Evolutionary conservation across 2,888 invertebrate species (phyloP).

Genomic region (Gisinianus flammeolus): DNA sequence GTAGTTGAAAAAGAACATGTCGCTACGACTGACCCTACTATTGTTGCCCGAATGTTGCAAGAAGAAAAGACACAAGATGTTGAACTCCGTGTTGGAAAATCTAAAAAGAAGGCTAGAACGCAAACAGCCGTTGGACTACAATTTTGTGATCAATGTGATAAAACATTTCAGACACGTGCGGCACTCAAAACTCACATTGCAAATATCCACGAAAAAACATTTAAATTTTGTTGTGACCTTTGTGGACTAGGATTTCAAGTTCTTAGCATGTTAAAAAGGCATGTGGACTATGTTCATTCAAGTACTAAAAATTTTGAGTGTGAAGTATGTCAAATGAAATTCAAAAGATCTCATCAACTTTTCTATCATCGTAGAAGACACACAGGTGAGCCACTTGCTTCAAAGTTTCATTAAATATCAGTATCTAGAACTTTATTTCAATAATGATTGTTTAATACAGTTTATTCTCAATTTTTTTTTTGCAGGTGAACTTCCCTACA

Average conservation of each 20-base stretch:
- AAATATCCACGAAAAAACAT: conserved; percentile 30
- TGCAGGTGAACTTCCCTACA: too few species aligned
- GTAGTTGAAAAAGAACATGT: background rate
- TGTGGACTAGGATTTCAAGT: conserved; percentile 30
- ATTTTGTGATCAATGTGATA: conserved; percentile 15
- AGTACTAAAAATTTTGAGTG: conserved; percentile 27
- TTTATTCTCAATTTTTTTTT: too few species aligned
- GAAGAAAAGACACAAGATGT: background rate
- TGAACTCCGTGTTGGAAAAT: background rate
- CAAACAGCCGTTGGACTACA: too few species aligned
- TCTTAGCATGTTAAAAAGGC: conserved; percentile 13
- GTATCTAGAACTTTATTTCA: too few species aligned
- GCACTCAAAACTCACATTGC: conserved; percentile 9
- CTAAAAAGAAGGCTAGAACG: background rate
- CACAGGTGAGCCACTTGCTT: conserved; percentile 14
- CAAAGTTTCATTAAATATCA: too few species aligned
- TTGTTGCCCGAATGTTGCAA: background rate
- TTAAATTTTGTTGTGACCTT: conserved; percentile 23
- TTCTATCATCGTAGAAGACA: conserved; percentile 28
- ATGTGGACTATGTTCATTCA: conserved; percentile 14
- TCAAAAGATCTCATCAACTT: conserved; percentile 34
- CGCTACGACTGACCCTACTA: background rate
- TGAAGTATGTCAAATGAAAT: conserved; percentile 24
- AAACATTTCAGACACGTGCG: conserved; percentile 7
- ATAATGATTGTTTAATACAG: too few species aligned